Base-by-base conservation (phyloP, 2,888 invertebrate genomes). In the Conistra vaccinii region DNA sequence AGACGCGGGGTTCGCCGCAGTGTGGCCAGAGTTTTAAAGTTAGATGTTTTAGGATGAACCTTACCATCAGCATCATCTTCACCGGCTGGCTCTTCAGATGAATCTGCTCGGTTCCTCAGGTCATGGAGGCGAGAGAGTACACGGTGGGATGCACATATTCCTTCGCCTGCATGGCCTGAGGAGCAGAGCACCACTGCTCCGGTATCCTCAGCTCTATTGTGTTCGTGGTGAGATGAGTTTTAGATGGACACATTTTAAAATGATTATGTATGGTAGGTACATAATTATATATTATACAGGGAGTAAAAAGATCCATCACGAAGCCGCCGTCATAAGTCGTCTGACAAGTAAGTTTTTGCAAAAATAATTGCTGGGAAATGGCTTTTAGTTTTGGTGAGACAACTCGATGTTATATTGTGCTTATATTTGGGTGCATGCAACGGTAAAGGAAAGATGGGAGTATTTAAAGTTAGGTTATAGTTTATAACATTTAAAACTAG, bases 81-180 rank as follows among this genome's bases (percentile, higher is more conserved):
- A n/a, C 73, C 81, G 17, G 60, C 3, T 26, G 68, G 76, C 81
- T 91, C 89, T 89, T 88, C 82, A 88, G 95, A 80, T 89, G 95
- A 89, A 82, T 92, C 87, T 91, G 90, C 96, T 87, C 92, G 83
- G 93, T 94, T 95, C 94, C 95, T 95, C 96, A 96, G 96, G 96
- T 96, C 96, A 96, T 96, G 95, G 94, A 96, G 95, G 96, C 96
- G 96, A 96, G 96, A 96, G 96, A 96, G 96, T 96, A 96, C 96
- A 95, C 93, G 87, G 92, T 93, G 92, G 92, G 86, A 92, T 94
- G 96, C 96, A 95, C 95, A 96, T 96, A 96, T 96, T 96, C 96
- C 96, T 95, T 96, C 96, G 95, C 96, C 91, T 96, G 94, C 95
- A 95, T 95, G 93, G 91, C 96, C 96, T 95, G 92, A 95, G 93